Conservation (phyloP, 2,888 invertebrate genomes). For the Gymnocheta viridis region DNA sequence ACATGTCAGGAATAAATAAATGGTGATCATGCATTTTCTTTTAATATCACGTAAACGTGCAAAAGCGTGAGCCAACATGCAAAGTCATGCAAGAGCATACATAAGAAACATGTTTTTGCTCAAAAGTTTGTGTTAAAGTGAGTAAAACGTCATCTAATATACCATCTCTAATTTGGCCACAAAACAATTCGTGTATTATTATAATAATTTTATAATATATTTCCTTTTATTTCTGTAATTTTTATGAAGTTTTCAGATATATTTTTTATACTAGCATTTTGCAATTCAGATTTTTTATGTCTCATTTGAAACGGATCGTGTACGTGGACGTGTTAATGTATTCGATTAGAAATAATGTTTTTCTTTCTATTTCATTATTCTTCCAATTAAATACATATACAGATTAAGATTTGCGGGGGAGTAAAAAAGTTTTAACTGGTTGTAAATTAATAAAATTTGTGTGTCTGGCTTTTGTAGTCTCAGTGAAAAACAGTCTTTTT, state of each 20-base stretch:
- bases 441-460: slow-evolving; percentile 13
- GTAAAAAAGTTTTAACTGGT: slow-evolving; percentile 18
- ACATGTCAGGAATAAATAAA: too few relatives aligned
- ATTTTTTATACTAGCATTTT: neutral
- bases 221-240: slow-evolving; percentile 30
- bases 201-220: slow-evolving; percentile 48
- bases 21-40: too few relatives aligned
- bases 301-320: slow-evolving; percentile 20
- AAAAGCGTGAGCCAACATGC: neutral
- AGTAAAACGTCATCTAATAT: neutral
- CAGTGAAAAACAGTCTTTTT: neutral
- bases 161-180: slow-evolving; percentile 12
- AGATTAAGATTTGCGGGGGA: slow-evolving; percentile 13
- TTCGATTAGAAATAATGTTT: slow-evolving; percentile 35
- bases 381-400: neutral
- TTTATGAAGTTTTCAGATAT: slow-evolving; percentile 7
- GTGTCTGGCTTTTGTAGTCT: neutral
- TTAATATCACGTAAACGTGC: too few relatives aligned
- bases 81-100: neutral
- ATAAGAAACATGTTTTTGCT: too few relatives aligned
- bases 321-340: slow-evolving; percentile 40
- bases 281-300: slow-evolving; percentile 21
- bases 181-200: slow-evolving; percentile 11
- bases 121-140: neutral
- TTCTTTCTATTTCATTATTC: slow-evolving; percentile 24